Conservation (phyloP, 2,797 vertebrate genomes). For the Scolopax rusticola region DNA sequence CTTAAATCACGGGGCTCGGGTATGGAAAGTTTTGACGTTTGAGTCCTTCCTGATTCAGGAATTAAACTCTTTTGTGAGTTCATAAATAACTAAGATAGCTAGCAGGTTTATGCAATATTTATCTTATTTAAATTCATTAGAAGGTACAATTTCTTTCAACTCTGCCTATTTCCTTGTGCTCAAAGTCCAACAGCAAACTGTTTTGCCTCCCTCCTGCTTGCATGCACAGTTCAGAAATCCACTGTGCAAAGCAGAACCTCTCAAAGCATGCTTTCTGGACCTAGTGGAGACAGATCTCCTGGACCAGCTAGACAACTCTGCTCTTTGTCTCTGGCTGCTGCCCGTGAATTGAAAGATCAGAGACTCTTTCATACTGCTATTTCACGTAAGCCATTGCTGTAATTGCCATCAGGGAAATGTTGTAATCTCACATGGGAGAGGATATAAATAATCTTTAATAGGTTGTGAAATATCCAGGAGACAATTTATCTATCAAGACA, state of each 20-base stretch:
- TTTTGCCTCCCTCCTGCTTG: not conserved
- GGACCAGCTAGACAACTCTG: not conserved
- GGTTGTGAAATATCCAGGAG: not conserved
- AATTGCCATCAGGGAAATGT: slow-evolving; percentile 16
- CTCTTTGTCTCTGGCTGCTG: not conserved
- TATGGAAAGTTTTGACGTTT: not conserved
- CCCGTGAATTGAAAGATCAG: not conserved
- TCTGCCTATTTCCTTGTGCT: not conserved
- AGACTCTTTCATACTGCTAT: not conserved
- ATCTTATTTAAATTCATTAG: slow-evolving; percentile 4
- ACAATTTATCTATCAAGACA: not conserved
- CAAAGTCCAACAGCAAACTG: not conserved
- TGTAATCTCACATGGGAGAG: not conserved
- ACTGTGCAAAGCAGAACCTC: not conserved
- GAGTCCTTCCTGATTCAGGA: not conserved
- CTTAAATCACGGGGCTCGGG: not conserved
- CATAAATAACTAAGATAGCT: not conserved
- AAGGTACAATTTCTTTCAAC: not conserved
- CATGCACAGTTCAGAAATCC: not conserved
- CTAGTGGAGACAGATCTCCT: not conserved
- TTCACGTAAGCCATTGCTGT: not conserved
- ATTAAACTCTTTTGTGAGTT: not conserved
- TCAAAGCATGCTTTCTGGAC: not conserved
- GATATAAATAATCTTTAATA: slow-evolving; percentile 36
- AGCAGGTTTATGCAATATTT: slow-evolving; percentile 18